Base-by-base conservation (phyloP, 2,888 invertebrate species). In the Polydrusus pterygomalis region DNA sequence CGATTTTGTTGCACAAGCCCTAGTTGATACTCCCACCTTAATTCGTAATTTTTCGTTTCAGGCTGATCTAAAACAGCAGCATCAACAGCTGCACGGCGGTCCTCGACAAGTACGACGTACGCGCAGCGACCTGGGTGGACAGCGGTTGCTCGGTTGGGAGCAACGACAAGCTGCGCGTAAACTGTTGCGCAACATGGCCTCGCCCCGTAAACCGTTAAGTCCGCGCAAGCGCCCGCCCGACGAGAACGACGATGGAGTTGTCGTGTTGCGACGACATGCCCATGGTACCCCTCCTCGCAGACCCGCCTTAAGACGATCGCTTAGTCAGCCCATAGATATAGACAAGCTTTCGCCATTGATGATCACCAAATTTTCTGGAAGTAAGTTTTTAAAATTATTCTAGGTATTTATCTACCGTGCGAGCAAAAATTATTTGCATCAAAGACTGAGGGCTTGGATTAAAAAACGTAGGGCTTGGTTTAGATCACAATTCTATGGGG, bases 281-380 rank as follows among this genome's bases (percentile, higher is more conserved):
- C 77, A 87, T 47, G 88, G 88, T 40, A 77, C 71, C 11, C 77
- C 79, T 13, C 77, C 76, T 9, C 74, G 79, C 10, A 80, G 85
- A 56, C 85, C 86, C 3, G 86, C 86, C 64, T 81, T 88, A 49
- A 81, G 87, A 54, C 79, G 93, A 78, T 93, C 93, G n/a, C 88
- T 93, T 58, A 93, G 93, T 84, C 93, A 93, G 83, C 93, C 93
- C 77, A 86, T 91, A 81, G 91, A 91, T 83, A 89, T 91, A 81
- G 90, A 91, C 84, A 90, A 90, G 84, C 85, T 91, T 79, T 90
- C 90, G 70, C 90, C 91, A 15, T 82, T 64, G 38, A 58, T 73
- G 73, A 45, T 34, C 10, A 34, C 13, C 1, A 65, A 49, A 45
- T 58, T 40, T 54, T 18, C 56, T 38, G 56, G 40, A 64, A 73